phyloP scores from a whole-genome alignment of 92 coral and sea anemone genomes.

The Hydrozoanthus gracilis region DNA sequence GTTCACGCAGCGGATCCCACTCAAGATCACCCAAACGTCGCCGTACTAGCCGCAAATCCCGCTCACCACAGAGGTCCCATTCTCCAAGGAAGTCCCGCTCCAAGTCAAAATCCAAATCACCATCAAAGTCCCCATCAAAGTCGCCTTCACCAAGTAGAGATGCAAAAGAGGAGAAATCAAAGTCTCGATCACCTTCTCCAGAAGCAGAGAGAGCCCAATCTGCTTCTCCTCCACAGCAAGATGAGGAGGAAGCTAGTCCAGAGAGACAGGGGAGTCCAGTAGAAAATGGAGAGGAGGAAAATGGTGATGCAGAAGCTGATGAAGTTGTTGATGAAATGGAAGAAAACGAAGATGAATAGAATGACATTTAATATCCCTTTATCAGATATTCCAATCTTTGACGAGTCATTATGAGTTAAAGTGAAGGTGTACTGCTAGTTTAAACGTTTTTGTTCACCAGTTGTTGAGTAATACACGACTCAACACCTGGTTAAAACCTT shows the following conservation, averaged over 20 bases:
- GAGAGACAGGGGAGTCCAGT: slow-evolving; percentile 61
- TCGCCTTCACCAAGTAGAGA: slow-evolving; percentile 47
- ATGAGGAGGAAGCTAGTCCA: slow-evolving; percentile 62
- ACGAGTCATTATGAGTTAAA: too few species aligned
- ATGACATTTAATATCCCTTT: too few species aligned
- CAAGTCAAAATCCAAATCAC: slow-evolving; percentile 70
- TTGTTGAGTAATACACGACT: too few species aligned
- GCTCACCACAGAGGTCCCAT: slow-evolving; percentile 53
- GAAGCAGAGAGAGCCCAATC: slow-evolving; percentile 73
- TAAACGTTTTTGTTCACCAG: too few species aligned
- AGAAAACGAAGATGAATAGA: slow-evolving; percentile 63
- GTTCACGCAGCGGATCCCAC: slow-evolving; percentile 81
- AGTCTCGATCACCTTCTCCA: slow-evolving; percentile 80
- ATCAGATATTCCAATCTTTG: too few species aligned
- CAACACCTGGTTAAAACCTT: too few species aligned
- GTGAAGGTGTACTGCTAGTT: too few species aligned
- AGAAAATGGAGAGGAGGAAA: slow-evolving; percentile 73
- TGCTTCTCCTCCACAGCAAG: slow-evolving; percentile 49
- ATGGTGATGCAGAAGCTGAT: slow-evolving; percentile 65
- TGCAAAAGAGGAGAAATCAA: slow-evolving; percentile 48
- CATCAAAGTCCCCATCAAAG: slow-evolving; percentile 67
- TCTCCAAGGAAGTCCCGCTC: slow-evolving; percentile 54
- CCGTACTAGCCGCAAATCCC: slow-evolving; percentile 79
- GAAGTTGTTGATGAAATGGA: slow-evolving; percentile 71
- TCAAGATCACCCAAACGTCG: slow-evolving; percentile 95